Evolutionary conservation across 2,888 invertebrate genomes (phyloP).

Genomic region (Nomada fucata): DNA sequence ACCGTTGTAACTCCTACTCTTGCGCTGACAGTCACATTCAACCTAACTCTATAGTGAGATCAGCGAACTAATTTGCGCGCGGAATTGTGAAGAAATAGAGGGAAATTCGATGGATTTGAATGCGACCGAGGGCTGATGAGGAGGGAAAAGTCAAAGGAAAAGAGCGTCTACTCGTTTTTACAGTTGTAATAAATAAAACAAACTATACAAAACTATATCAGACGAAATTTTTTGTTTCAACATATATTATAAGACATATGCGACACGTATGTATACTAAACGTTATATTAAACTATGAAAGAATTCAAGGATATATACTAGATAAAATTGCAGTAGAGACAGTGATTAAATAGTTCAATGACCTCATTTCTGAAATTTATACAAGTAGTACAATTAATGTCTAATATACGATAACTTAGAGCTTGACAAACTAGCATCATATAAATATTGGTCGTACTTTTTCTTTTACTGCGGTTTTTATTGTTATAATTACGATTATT

Average conservation of each 20-base stretch:
- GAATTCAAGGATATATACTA: slow-evolving; percentile 43
- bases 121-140: background rate
- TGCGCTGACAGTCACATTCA: no score
- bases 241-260: slow-evolving; percentile 6
- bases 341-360: slow-evolving; percentile 32
- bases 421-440: slow-evolving; percentile 46
- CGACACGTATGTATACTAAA: slow-evolving; percentile 5
- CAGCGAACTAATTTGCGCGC: no score
- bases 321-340: slow-evolving; percentile 27
- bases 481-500: background rate
- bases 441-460: slow-evolving; percentile 48
- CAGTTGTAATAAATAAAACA: slow-evolving; percentile 20
- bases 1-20: slow-evolving; percentile 18
- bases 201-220: background rate
- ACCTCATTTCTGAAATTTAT: slow-evolving; percentile 29
- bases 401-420: slow-evolving; percentile 36
- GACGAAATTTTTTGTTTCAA: background rate
- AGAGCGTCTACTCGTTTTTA: slow-evolving; percentile 20
- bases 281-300: slow-evolving; percentile 41
- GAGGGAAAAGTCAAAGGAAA: slow-evolving; percentile 5
- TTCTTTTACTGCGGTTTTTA: slow-evolving; percentile 6
- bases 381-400: slow-evolving; percentile 36
- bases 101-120: background rate
- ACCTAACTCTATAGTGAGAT: no score
- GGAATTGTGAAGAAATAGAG: background rate